These are phyloP conservation scores for Chinchilla lanigera DNA, from an alignment of 2,113 vertebrate genomes.

Conservation along the genomic window DNA sequence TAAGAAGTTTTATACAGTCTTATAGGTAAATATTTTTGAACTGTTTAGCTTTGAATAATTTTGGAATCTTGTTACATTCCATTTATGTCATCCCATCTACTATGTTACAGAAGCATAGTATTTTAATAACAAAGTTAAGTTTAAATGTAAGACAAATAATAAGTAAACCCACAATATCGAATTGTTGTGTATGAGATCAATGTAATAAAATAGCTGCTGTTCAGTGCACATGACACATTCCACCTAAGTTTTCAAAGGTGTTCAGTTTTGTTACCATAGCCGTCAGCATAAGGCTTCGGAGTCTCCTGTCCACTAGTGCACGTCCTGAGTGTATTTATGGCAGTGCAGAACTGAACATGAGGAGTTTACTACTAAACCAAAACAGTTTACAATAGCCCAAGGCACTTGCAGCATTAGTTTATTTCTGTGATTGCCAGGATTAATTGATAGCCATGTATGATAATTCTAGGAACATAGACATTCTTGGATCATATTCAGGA, in stretches of 20 bases:
- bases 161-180: background rate
- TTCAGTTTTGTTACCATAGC: background rate
- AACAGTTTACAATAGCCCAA: background rate
- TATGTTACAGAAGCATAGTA: background rate
- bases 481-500: background rate
- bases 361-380: background rate
- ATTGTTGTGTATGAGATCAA: background rate
- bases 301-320: background rate
- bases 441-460: background rate
- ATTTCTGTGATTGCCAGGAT: background rate
- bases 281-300: background rate
- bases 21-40: constrained; percentile 2
- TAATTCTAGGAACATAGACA: constrained; percentile 18
- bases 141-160: constrained; percentile 17
- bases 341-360: background rate
- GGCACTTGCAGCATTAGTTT: background rate
- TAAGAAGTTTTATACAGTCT: background rate
- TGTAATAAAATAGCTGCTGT: background rate
- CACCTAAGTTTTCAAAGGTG: background rate
- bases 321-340: background rate
- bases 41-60: constrained; percentile 8
- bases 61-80: background rate
- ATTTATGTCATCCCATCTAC: background rate
- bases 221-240: background rate
- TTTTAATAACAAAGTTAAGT: constrained; percentile 33